These are phyloP conservation scores for Mythimna loreyi DNA, from an alignment of 2,888 invertebrate species.

Conservation along the genomic window DNA sequence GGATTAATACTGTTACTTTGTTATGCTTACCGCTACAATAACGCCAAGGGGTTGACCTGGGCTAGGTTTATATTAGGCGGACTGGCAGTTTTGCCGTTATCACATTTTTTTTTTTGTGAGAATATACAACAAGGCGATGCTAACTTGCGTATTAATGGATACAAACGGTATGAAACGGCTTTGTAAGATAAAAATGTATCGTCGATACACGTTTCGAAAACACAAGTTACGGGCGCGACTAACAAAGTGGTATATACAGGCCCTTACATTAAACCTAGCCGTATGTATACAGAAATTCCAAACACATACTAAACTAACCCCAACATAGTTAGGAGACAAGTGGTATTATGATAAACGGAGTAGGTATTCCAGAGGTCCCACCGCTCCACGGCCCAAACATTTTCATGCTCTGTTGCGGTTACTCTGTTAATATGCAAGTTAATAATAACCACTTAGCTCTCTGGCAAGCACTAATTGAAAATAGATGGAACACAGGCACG, in stretches of 20 bases:
- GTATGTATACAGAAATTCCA: not conserved
- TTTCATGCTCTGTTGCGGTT: conserved; percentile 2
- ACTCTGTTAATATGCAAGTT: conserved; percentile 14
- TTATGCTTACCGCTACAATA: not conserved
- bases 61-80: too few relatives aligned
- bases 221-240: too few relatives aligned
- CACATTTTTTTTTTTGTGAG: too few relatives aligned
- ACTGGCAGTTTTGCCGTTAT: too few relatives aligned
- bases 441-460: conserved; percentile 16
- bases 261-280: too few relatives aligned
- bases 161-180: too few relatives aligned
- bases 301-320: not conserved
- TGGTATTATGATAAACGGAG: not conserved
- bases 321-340: not conserved
- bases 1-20: not conserved
- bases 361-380: not conserved
- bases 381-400: not conserved
- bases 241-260: too few relatives aligned
- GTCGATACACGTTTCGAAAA: too few relatives aligned
- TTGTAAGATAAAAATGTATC: too few relatives aligned
- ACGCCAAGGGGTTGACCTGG: not conserved
- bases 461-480: not conserved
- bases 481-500: not conserved
- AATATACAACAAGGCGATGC: too few relatives aligned
- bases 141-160: too few relatives aligned